These are phyloP conservation scores for Monopis laevigella DNA, from an alignment of 2,888 invertebrate genomes.

Conservation along the genomic window DNA sequence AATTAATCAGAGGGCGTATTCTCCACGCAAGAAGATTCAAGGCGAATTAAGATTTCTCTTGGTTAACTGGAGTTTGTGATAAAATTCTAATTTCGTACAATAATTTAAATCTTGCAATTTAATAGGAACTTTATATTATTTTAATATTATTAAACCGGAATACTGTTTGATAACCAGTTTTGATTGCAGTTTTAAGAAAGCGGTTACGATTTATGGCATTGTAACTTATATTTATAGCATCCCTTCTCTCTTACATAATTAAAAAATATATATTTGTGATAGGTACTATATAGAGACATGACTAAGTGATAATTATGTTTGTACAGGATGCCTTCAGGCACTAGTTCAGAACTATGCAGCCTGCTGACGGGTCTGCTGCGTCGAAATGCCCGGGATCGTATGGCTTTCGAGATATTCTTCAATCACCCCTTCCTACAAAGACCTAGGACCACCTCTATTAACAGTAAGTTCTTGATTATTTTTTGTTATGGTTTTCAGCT, in stretches of 20 bases:
- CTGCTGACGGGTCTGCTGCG: constrained; percentile 87
- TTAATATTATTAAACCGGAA: no score
- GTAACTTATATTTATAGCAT: no score
- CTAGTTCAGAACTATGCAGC: constrained; percentile 88
- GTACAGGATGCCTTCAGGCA: constrained; percentile 91
- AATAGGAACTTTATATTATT: background rate
- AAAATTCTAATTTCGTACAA: background rate
- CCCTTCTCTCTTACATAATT: no score
- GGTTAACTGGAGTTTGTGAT: background rate
- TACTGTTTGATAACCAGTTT: no score
- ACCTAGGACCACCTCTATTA: constrained; percentile 57
- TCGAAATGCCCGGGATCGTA: constrained; percentile 92
- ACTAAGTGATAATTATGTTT: constrained; percentile 22
- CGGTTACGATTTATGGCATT: no score
- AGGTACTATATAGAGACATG: no score
- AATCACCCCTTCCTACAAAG: constrained; percentile 89
- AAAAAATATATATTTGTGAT: no score
- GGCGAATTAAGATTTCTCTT: no score
- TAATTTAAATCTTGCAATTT: background rate
- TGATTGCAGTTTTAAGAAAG: no score
- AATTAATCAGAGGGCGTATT: no score
- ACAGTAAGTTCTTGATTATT: constrained; percentile 39
- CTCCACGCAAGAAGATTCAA: no score
- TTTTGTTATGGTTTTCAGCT: constrained; percentile 1
- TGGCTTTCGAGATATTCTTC: constrained; percentile 97